A percentile compares a stretch with the other conserved stretches of the same genome.
Evolutionary conservation across 2,888 invertebrate genomes (phyloP).

Genomic region (Dicyrtomina minuta): DNA sequence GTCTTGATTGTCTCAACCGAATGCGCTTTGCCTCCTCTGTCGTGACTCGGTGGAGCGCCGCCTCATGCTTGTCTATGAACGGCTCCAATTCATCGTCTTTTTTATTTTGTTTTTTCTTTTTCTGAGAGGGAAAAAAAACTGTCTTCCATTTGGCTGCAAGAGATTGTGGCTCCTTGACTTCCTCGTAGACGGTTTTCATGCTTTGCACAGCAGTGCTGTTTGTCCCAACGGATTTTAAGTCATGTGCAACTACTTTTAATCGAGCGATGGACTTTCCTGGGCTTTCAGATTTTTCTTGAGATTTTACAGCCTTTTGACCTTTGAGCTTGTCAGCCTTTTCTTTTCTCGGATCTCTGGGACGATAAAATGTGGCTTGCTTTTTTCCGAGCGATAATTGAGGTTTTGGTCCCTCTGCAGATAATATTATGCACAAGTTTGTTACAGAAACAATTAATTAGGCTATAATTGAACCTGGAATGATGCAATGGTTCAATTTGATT

Average conservation of each 20-base stretch:
- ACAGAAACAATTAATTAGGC: no score
- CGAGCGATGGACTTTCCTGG: not conserved
- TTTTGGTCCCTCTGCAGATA: no score
- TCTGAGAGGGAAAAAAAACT: not conserved
- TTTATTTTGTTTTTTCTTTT: not conserved
- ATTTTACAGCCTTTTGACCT: not conserved
- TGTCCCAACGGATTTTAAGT: not conserved
- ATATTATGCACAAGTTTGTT: no score
- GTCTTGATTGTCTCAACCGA: not conserved
- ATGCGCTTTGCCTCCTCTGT: not conserved
- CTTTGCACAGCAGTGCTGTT: conserved; percentile 1
- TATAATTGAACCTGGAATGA: no score
- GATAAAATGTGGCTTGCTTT: no score
- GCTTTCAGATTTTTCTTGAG: not conserved
- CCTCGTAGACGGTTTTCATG: not conserved
- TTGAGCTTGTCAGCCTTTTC: no score
- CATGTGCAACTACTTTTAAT: not conserved
- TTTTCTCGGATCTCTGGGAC: no score
- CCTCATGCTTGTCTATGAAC: not conserved
- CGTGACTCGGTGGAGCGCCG: not conserved
- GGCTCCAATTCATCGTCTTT: not conserved
- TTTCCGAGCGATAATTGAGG: no score
- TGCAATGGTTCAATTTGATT: no score
- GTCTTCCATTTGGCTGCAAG: not conserved
- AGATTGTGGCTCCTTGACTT: not conserved